A percentile compares a stretch with the other conserved stretches of the same genome.
Evolutionary conservation across 1,140 invertebrate species (phyloP).

Genomic region (Cylas formicarius): DNA sequence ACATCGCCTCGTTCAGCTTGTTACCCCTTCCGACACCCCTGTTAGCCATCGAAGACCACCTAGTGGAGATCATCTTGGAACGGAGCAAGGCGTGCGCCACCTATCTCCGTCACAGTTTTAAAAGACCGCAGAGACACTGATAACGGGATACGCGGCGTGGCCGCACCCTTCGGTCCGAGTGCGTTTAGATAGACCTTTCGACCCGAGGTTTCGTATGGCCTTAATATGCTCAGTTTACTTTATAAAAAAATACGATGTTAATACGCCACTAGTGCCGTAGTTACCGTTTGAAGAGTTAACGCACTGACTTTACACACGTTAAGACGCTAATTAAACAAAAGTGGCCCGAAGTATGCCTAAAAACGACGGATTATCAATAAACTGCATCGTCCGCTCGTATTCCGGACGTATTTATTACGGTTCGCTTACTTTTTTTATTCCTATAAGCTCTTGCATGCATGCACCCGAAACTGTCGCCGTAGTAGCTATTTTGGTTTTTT

Average conservation of each 20-base stretch:
- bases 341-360: too few species aligned
- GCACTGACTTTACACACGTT: too few species aligned
- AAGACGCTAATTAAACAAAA: too few species aligned
- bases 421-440: too few species aligned
- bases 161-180: not conserved
- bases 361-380: too few species aligned
- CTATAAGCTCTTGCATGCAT: too few species aligned
- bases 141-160: not conserved
- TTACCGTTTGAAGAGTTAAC: slow-evolving; percentile 5
- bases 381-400: too few species aligned
- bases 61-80: slow-evolving; percentile 47
- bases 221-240: slow-evolving; percentile 33
- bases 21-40: slow-evolving; percentile 43
- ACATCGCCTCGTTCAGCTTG: slow-evolving; percentile 42
- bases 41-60: slow-evolving; percentile 45
- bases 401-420: too few species aligned
- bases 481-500: too few species aligned
- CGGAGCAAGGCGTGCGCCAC: slow-evolving; percentile 47
- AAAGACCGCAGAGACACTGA: slow-evolving; percentile 32
- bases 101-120: slow-evolving; percentile 45
- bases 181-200: slow-evolving; percentile 24
- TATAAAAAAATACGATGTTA: slow-evolving; percentile 24
- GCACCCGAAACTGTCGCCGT: too few species aligned
- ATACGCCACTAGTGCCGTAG: slow-evolving; percentile 23
- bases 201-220: slow-evolving; percentile 33